Base-by-base conservation (phyloP, 2,888 invertebrate species). In the Spilarctia lutea region DNA sequence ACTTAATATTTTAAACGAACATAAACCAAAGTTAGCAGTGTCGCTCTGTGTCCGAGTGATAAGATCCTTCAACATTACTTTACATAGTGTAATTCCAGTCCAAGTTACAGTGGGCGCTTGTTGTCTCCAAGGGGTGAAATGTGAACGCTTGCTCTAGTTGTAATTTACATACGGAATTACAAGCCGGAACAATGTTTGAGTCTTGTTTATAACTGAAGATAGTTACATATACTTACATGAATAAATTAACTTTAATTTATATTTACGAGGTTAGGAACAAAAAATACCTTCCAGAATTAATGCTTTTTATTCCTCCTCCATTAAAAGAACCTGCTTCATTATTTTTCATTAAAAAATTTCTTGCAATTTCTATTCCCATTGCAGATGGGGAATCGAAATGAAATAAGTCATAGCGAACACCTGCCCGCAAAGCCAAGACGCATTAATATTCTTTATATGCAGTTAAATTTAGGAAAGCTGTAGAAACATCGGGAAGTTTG, bases 391-490 rank as follows among this genome's bases (percentile, higher is more conserved):
- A 92, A 92, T 92, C 88, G 91, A 91, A 94, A 93, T 91, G 92
- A 92, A 91, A 93, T 93, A 93, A 94, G 94, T 94, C 93, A 93
- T 93, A 92, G 90, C 92, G 88, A 90, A 91, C 96, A 95, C 94
- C 96, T 95, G 96, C 90, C 87, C 86, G 82, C 83, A 85, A 88
- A 90, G 89, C 88, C 85, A 82, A 84, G 84, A 86, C 85, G 90
- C 94, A 96, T 95, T 94, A 95, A 95, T 95, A 94, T 94, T 93
- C 92, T 95, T 95, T 96, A 95, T 94, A 95, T 95, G 95, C 94
- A 95, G 93, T 95, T 92, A 95, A 94, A 95, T 91, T 95, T 90
- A 89, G 92, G 88, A 89, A 88, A 89, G 90, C 89, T 87, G 90
- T 88, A 89, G 73, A 83, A 92, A 93, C 92, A 93, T 93, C 90